These are phyloP conservation scores for Cryptoblepharus egeriae DNA, from an alignment of 2,797 vertebrate genomes.

Conservation along the genomic window DNA sequence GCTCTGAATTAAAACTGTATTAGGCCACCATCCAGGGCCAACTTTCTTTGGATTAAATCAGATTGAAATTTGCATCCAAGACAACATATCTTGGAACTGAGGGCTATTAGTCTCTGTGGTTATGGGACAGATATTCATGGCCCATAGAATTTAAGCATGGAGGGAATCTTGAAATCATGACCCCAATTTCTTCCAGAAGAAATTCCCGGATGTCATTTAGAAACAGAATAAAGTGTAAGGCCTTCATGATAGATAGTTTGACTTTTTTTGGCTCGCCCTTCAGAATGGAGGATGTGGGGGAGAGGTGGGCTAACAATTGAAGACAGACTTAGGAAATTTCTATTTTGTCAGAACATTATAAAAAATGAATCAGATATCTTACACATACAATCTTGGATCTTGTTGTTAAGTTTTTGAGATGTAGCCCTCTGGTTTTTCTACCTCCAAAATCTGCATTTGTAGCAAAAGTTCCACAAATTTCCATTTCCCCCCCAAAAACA, in stretches of 20 bases:
- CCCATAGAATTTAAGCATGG: background rate
- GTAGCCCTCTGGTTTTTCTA: background rate
- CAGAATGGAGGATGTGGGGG: background rate
- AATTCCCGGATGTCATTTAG: background rate
- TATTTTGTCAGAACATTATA: background rate
- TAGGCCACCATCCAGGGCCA: background rate
- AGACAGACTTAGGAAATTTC: background rate
- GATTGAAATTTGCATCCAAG: background rate
- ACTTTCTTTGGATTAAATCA: background rate
- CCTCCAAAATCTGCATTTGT: background rate
- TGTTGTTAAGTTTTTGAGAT: background rate
- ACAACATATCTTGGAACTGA: too few relatives aligned
- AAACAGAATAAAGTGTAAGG: background rate
- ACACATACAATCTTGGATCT: background rate
- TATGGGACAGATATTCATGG: background rate
- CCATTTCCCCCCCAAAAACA: too few relatives aligned
- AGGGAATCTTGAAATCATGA: background rate
- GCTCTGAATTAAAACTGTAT: background rate
- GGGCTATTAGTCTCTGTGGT: background rate
- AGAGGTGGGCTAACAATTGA: background rate
- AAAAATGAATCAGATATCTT: background rate
- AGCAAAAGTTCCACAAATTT: too few relatives aligned
- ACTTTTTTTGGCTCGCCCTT: background rate
- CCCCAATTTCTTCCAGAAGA: background rate
- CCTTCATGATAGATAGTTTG: background rate